Evolutionary conservation across 2,888 invertebrate genomes (phyloP).

Genomic region (Drosophila mulleri): DNA sequence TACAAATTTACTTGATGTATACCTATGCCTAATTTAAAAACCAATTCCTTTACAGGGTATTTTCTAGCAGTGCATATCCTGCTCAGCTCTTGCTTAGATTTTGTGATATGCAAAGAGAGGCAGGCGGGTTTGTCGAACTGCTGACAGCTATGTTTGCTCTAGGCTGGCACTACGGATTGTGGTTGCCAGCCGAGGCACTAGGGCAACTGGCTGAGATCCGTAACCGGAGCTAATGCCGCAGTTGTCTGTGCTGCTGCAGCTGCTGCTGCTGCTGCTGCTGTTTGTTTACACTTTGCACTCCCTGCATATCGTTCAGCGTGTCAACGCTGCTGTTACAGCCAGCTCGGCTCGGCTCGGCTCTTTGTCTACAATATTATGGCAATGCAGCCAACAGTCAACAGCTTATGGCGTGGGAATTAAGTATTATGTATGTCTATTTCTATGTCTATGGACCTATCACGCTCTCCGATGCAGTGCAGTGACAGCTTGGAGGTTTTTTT

Average conservation of each 20-base stretch:
- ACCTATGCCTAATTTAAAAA: neutral
- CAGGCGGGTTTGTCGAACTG: constrained; percentile 42
- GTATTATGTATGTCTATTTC: constrained; percentile 4
- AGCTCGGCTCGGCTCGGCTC: constrained; percentile 13
- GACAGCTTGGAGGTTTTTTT: constrained; percentile 36
- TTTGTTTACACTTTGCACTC: constrained; percentile 33
- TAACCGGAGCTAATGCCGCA: constrained; percentile 37
- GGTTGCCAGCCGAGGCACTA: constrained; percentile 24
- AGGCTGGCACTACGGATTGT: constrained; percentile 16
- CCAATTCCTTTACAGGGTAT: neutral
- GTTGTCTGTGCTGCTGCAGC: neutral
- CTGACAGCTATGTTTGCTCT: constrained; percentile 7
- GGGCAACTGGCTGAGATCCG: constrained; percentile 28
- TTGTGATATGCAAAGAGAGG: neutral
- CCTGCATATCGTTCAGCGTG: constrained; percentile 21
- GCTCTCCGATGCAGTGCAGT: constrained; percentile 19
- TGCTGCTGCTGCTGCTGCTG: constrained; percentile 16
- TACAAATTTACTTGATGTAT: too few species aligned
- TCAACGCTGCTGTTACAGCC: constrained; percentile 19
- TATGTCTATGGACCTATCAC: constrained; percentile 16
- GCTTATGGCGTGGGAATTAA: constrained; percentile 42
- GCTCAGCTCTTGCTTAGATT: neutral
- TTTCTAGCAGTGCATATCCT: neutral
- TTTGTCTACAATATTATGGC: constrained; percentile 41
- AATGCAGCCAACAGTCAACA: constrained; percentile 33